Evolutionary conservation across 1,140 invertebrate genomes (phyloP).

Genomic region (Xylocopa sonorina): DNA sequence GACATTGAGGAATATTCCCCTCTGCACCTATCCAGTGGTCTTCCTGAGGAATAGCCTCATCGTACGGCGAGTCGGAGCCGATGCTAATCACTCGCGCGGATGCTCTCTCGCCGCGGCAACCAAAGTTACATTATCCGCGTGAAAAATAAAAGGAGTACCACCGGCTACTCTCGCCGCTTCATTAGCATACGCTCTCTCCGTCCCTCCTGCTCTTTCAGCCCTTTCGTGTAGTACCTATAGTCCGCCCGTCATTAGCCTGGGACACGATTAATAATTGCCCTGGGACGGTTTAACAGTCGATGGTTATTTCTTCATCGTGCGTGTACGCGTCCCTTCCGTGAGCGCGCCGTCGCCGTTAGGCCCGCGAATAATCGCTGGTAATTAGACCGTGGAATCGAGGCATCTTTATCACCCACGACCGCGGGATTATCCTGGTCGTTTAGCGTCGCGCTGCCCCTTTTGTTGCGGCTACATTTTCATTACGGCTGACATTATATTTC

Average conservation of each 20-base stretch:
- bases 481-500: conserved; percentile 47
- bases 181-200: conserved; percentile 65
- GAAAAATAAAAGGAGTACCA: conserved; percentile 52
- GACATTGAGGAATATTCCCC: conserved; percentile 70
- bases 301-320: conserved; percentile 63
- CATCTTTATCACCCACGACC: conserved; percentile 50
- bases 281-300: conserved; percentile 62
- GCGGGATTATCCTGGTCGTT: conserved; percentile 45
- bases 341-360: conserved; percentile 12
- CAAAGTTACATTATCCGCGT: conserved; percentile 61
- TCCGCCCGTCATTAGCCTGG: conserved; percentile 64
- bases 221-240: conserved; percentile 4
- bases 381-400: conserved; percentile 63
- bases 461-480: conserved; percentile 38
- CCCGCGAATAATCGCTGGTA: conserved; percentile 56
- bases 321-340: neutral
- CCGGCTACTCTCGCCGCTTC: conserved; percentile 50
- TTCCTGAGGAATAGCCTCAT: conserved; percentile 56
- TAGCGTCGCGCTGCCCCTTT: conserved; percentile 30
- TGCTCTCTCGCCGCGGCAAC: conserved; percentile 35
- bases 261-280: conserved; percentile 69
- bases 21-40: conserved; percentile 56
- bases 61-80: conserved; percentile 45
- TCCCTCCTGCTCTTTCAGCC: conserved; percentile 16
- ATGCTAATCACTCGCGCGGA: conserved; percentile 63